These are phyloP conservation scores for Tragulus kanchil DNA, from an alignment of 2,113 vertebrate genomes.

Conservation along the genomic window DNA sequence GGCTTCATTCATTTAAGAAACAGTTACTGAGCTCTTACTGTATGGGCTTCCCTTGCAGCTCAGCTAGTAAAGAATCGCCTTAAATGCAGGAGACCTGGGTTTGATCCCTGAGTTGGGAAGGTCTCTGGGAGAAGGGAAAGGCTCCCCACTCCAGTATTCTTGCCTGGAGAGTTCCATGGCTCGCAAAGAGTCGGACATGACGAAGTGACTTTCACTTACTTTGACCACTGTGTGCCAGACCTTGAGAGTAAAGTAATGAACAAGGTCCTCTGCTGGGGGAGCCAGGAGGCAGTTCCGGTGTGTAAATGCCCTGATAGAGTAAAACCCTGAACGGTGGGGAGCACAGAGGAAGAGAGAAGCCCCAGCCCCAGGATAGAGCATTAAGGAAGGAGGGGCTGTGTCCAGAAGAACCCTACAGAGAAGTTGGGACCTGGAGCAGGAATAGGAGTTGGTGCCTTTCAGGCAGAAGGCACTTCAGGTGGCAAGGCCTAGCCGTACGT, in stretches of 20 bases:
- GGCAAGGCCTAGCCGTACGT: background rate
- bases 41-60: background rate
- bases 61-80: no score
- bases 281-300: background rate
- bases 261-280: background rate
- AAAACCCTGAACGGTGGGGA: background rate
- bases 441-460: background rate
- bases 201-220: no score
- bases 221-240: background rate
- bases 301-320: background rate
- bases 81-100: no score
- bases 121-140: no score
- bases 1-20: background rate
- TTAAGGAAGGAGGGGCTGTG: background rate
- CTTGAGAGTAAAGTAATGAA: background rate
- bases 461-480: background rate
- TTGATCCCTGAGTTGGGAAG: no score
- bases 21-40: background rate
- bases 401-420: background rate
- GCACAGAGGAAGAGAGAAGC: background rate
- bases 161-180: no score
- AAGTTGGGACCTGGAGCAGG: background rate
- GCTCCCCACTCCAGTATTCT: no score
- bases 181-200: no score
- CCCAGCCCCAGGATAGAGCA: background rate